These are phyloP conservation scores for Eristalis intricaria DNA, from an alignment of 2,888 invertebrate species.

Conservation along the genomic window DNA sequence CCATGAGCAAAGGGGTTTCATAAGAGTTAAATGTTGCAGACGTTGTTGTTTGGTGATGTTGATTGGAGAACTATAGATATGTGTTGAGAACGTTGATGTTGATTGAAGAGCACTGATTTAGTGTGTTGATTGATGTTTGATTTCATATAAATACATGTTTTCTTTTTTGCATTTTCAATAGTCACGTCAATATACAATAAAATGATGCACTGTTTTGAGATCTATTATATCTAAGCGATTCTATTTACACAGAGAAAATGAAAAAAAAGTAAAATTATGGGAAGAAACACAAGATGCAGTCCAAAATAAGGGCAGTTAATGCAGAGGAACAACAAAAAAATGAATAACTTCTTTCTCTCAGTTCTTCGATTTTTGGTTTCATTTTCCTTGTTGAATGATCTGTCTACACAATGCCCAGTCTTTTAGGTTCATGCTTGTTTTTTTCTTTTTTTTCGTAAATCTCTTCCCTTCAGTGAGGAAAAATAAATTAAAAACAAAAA, in stretches of 20 bases:
- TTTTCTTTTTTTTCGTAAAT: neutral
- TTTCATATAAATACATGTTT: neutral
- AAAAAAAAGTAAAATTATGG: neutral
- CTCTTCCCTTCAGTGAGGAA: no score
- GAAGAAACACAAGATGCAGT: neutral
- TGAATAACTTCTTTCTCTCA: neutral
- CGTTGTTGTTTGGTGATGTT: neutral
- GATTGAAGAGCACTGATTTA: neutral
- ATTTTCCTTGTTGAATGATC: neutral
- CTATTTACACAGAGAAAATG: constrained; percentile 5
- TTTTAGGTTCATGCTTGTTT: neutral
- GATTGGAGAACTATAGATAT: neutral
- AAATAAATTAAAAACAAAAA: neutral
- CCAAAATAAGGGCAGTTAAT: neutral
- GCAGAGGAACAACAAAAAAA: neutral
- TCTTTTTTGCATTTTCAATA: neutral
- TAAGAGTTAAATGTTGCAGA: neutral
- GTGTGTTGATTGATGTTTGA: neutral
- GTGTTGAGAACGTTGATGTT: constrained; percentile 1
- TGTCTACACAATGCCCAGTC: neutral
- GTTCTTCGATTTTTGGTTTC: neutral
- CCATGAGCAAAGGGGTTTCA: neutral
- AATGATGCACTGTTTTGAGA: neutral
- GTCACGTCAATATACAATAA: neutral
- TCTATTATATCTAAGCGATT: neutral